Evolutionary conservation across 2,113 vertebrate genomes (phyloP), one percentile per base, ranked within the genome.

Genomic region (Tyrannus savana): DNA sequence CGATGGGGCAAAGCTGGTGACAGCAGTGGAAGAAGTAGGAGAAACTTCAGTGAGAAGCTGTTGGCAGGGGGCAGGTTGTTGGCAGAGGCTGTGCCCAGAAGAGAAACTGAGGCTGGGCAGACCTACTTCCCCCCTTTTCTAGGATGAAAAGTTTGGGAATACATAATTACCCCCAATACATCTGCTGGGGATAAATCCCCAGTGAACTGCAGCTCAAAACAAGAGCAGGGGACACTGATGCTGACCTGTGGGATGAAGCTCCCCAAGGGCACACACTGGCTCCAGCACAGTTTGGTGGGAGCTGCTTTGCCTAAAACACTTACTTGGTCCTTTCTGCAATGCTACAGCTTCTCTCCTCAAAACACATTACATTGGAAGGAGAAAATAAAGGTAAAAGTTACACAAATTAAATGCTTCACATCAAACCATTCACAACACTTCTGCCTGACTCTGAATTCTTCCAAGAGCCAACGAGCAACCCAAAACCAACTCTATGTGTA

Each of bases 181-280:
- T 55, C 7, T 37, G 9, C 3, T 28, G 7, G 60, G 64, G 55
- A 42, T 52, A 25, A 83, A 58, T 24, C 41, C 42, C 58, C 67
- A 79, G 37, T 0, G 7, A 93, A 46, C 55, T 60, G 53, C 1
- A 12, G 62, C 44, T 82, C 5, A 4, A 46, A 73, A 66, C 10
- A 28, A 74, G 41, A 66, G 15, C 14, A 3, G 21, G 55, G 46
- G 35, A 69, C 30, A 41, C 3, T 0, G 5, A 19, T 74, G 64
- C 2, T 0, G 0, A 50, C 5, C 30, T 47, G 50, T 1, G 3
- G 25, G 78, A 77, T 4, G 5, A 73, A 81, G 19, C 8, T 44
- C 10, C 24, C 24, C 6, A 8, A 14, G n/a, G 10, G 3, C 0
- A 33, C 18, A 19, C 37, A 7, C 16, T 3, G 0, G 33, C 25